These are phyloP conservation scores for Tenebrio molitor DNA, from an alignment of 1,140 invertebrate genomes.

Conservation along the genomic window DNA sequence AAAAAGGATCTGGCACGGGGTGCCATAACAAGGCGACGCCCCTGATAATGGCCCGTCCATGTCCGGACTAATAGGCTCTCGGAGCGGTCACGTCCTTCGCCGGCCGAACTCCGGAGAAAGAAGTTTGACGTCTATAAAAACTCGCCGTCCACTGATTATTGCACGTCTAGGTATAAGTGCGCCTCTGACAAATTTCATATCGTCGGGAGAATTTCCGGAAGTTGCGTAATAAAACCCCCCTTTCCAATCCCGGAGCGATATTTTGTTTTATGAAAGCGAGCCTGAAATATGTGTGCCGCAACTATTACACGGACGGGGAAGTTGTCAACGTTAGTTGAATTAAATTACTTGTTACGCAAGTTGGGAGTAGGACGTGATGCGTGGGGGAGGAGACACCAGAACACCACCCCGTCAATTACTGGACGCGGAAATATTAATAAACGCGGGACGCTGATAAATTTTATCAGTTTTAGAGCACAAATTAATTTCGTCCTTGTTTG, in stretches of 20 bases:
- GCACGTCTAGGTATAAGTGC: conserved; percentile 12
- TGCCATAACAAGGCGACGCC: conserved; percentile 22
- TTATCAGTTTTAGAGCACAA: too few relatives aligned
- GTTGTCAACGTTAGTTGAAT: conserved; percentile 14
- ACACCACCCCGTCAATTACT: too few relatives aligned
- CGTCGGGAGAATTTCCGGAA: not conserved
- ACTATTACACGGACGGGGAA: conserved; percentile 5
- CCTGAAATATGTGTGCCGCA: not conserved
- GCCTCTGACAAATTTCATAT: conserved; percentile 6
- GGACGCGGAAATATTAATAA: too few relatives aligned
- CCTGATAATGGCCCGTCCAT: conserved; percentile 7
- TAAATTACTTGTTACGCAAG: conserved; percentile 3
- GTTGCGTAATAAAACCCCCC: conserved; percentile 8
- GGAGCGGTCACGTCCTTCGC: conserved; percentile 17
- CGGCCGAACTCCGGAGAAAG: not conserved
- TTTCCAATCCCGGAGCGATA: conserved; percentile 11
- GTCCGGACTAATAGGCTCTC: conserved; percentile 30
- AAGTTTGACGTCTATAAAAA: not conserved
- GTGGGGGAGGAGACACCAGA: too few relatives aligned
- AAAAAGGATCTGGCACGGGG: not conserved
- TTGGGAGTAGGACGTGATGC: too few relatives aligned
- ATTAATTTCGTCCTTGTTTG: too few relatives aligned
- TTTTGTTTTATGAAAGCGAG: conserved; percentile 5
- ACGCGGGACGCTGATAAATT: too few relatives aligned
- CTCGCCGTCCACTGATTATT: conserved; percentile 8